Conservation (phyloP, 2,888 invertebrate species). For the Morpho helenor region DNA sequence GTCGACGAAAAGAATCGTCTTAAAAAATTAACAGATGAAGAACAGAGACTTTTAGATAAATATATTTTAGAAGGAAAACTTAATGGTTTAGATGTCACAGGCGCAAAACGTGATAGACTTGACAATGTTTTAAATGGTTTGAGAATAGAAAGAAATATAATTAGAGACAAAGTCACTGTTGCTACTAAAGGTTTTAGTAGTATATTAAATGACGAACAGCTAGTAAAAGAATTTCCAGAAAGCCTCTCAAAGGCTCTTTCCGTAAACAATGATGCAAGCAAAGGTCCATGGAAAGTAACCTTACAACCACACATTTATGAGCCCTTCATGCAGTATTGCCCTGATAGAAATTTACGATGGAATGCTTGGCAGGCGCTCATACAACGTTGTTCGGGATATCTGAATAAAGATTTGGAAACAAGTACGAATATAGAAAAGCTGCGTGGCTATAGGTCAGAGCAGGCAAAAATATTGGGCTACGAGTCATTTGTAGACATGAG, state of each 20-base stretch:
- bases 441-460: conserved; percentile 81
- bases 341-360: conserved; percentile 87
- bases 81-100: conserved; percentile 86
- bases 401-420: conserved; percentile 83
- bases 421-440: conserved; percentile 89
- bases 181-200: conserved; percentile 84
- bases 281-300: conserved; percentile 92
- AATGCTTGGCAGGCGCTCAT: conserved; percentile 91
- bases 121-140: conserved; percentile 71
- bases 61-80: conserved; percentile 89
- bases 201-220: conserved; percentile 81
- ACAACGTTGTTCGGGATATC: conserved; percentile 82
- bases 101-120: conserved; percentile 66
- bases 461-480: conserved; percentile 89
- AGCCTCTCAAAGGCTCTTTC: conserved; percentile 83
- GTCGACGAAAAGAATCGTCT: conserved; percentile 74
- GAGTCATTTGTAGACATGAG: conserved; percentile 90
- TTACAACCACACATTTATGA: conserved; percentile 86
- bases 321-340: conserved; percentile 91
- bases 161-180: conserved; percentile 82
- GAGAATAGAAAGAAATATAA: conserved; percentile 79
- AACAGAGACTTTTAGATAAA: conserved; percentile 86
- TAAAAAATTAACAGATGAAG: conserved; percentile 76
- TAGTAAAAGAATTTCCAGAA: conserved; percentile 87
- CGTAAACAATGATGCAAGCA: conserved; percentile 77